These are phyloP conservation scores for Sus scrofa DNA, from an alignment of 2,113 vertebrate genomes.

Conservation along the genomic window T2T-Sscrofa CM000813.6:107427501-107428000, in stretches of 20 bases:
- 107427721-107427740: conserved; percentile 42
- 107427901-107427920: conserved; percentile 16
- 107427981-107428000: background rate
- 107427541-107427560: conserved; percentile 47
- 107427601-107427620: conserved; percentile 33
- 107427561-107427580: conserved; percentile 43
- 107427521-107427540: background rate
- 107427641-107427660: conserved; percentile 39
- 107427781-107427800: conserved; percentile 57
- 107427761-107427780: conserved; percentile 45
- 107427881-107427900: background rate
- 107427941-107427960: background rate
- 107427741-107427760: conserved; percentile 56
- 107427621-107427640: conserved; percentile 66
- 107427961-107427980: background rate
- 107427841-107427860: conserved; percentile 56
- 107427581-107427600: conserved; percentile 55
- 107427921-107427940: conserved; percentile 35
- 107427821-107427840: conserved; percentile 47
- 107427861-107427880: conserved; percentile 41
- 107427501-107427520: background rate
- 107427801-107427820: conserved; percentile 64
- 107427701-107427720: background rate
- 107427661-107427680: conserved; percentile 60
- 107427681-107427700: conserved; percentile 57